Conservation (phyloP, 2,888 invertebrate species). For the Stramonita haemastoma region DNA sequence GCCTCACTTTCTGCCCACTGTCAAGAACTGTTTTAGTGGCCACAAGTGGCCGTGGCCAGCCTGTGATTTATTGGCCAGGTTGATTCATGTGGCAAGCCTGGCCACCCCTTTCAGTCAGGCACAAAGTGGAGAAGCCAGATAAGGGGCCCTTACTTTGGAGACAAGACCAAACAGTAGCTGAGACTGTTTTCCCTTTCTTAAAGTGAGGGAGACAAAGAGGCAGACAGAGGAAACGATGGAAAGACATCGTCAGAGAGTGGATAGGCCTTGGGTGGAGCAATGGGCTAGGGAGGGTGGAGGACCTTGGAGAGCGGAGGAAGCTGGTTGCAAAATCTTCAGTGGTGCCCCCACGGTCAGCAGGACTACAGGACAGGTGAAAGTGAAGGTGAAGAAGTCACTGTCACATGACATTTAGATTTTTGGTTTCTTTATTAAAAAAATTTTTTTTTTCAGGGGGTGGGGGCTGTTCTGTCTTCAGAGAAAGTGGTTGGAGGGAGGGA, state of each 20-base stretch:
- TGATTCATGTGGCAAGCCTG: not conserved
- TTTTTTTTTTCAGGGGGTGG: not conserved
- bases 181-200: not conserved
- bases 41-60: not conserved
- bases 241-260: no score
- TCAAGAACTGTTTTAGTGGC: slow-evolving; percentile 10
- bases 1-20: not conserved
- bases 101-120: not conserved
- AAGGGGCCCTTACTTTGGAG: slow-evolving; percentile 21
- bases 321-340: no score
- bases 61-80: not conserved
- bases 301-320: no score
- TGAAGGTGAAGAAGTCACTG: not conserved
- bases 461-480: not conserved
- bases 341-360: no score
- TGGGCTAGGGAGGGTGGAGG: not conserved
- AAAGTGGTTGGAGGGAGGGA: not conserved
- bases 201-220: not conserved
- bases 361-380: no score
- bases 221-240: not conserved
- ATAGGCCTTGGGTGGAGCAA: no score
- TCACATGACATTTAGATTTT: not conserved
- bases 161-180: slow-evolving; percentile 21
- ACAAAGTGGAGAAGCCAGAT: slow-evolving; percentile 6
- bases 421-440: no score